A percentile compares a stretch with the other conserved stretches of the same genome.
These are phyloP conservation scores for Oscheius myriophilus DNA, from an alignment of 2,888 invertebrate species.

Conservation along the genomic window DNA sequence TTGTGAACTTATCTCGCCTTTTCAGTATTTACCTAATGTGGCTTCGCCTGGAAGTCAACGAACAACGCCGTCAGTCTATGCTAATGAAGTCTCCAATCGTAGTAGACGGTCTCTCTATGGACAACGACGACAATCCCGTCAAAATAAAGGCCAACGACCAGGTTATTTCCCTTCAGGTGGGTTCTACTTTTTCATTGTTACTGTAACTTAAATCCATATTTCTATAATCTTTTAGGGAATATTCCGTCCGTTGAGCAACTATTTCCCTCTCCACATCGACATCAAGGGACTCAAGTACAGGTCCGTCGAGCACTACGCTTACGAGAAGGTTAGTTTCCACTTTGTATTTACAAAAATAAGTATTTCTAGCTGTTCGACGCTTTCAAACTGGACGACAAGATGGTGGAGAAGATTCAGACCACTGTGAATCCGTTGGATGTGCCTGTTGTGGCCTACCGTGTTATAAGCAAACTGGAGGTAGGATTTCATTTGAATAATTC, in stretches of 20 bases:
- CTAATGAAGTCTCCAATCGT: slow-evolving; percentile 39
- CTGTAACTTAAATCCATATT: neutral
- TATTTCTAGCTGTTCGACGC: slow-evolving; percentile 39
- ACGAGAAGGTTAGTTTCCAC: slow-evolving; percentile 51
- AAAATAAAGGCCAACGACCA: slow-evolving; percentile 59
- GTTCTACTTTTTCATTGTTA: too few relatives aligned
- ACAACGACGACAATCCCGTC: slow-evolving; percentile 60
- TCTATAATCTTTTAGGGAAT: slow-evolving; percentile 54
- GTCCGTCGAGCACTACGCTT: slow-evolving; percentile 69
- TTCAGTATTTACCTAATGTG: slow-evolving; percentile 64
- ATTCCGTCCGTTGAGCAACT: slow-evolving; percentile 67
- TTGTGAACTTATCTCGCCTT: too few relatives aligned
- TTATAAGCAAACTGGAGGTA: slow-evolving; percentile 55
- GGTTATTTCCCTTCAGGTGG: slow-evolving; percentile 60
- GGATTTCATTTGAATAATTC: too few relatives aligned
- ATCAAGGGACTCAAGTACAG: slow-evolving; percentile 63
- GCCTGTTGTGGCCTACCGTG: slow-evolving; percentile 50
- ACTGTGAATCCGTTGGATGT: slow-evolving; percentile 64
- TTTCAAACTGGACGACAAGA: slow-evolving; percentile 60
- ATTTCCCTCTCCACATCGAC: slow-evolving; percentile 59
- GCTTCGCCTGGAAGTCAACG: slow-evolving; percentile 60
- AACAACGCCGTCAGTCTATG: slow-evolving; percentile 33
- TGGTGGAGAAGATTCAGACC: slow-evolving; percentile 65
- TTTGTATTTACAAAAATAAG: neutral
- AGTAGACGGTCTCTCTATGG: slow-evolving; percentile 61